Evolutionary conservation across 2,113 vertebrate genomes (phyloP), one percentile per base, ranked within the genome.

Genomic region (Sprattus sprattus): DNA sequence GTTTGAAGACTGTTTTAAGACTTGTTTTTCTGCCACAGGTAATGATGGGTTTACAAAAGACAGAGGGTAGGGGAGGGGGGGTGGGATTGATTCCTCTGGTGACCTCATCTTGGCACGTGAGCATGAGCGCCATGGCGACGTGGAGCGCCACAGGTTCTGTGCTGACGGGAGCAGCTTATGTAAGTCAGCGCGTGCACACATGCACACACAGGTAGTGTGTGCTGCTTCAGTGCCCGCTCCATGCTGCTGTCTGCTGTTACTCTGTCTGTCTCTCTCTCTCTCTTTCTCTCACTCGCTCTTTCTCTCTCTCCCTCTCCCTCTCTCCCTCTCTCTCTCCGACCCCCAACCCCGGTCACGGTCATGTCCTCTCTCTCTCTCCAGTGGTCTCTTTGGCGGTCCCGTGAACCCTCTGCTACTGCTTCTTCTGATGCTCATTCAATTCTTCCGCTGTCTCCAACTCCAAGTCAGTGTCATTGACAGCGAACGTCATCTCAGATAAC

Each of bases 21-120:
- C 4, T 20, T 64, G 64, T 71, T 10, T 71, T 71, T 7, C 7
- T 28, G 25, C 25, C n/a, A 32, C 9, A 64, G 57, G 57, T 22
- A 9, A 64, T 6, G 57, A 6, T 64, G 57, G 52, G 22, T 64
- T 64, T 64, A 25, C 57, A 71, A 32, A 71, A 71, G 10, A 32
- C 6, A 71, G 25, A 32, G 25, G 32, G 25, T 32, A 25, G 25
- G 64, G 2, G 64, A 3, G 64, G 10, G 64, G 10, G 64, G 5
- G 64, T 28, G 64, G n/a, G 15, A 71, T 71, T 11, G 25, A 71
- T 71, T 25, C 64, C 64, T 71, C 25, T 7, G 64, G 7, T 71
- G 64, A 86, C 88, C 82, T 83, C 28, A 32, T 84, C 83, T 52
- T n/a, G 52, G 50, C 80, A 54, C 86, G 57, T 71, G 82, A 82